Percentiles rank a stretch among this genome's conserved stretches.
Conservation (phyloP, 2,797 vertebrate genomes). For the Smutsia temminckii region DNA sequence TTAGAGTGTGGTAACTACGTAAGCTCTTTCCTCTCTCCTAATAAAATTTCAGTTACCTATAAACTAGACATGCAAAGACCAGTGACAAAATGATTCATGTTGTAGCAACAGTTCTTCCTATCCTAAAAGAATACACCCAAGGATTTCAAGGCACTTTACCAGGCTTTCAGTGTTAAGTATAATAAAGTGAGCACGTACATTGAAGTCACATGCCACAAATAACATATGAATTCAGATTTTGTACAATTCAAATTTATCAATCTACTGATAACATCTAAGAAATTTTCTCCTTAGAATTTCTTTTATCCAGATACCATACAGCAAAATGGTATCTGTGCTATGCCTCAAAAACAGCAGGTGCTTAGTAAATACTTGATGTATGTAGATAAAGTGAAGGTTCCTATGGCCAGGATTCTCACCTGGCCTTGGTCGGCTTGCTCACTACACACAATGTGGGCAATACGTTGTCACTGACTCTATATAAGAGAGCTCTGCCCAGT, state of each 20-base stretch:
- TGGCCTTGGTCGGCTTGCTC: no score
- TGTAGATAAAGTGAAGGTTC: no score
- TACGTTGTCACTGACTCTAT: no score
- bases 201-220: not conserved
- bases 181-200: not conserved
- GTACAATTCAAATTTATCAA: not conserved
- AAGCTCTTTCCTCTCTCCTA: not conserved
- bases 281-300: conserved; percentile 3
- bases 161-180: not conserved
- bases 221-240: not conserved
- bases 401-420: no score
- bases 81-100: not conserved
- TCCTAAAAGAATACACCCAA: not conserved
- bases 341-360: not conserved
- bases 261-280: not conserved
- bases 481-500: no score
- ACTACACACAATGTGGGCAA: no score
- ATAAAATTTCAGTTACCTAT: not conserved
- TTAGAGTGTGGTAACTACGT: not conserved
- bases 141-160: not conserved
- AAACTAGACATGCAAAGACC: not conserved
- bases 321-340: not conserved
- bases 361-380: not conserved
- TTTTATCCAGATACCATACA: not conserved
- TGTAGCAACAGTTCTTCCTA: conserved; percentile 11